Conservation (phyloP, 2,888 invertebrate species). For the Eupithecia inturbata region DNA sequence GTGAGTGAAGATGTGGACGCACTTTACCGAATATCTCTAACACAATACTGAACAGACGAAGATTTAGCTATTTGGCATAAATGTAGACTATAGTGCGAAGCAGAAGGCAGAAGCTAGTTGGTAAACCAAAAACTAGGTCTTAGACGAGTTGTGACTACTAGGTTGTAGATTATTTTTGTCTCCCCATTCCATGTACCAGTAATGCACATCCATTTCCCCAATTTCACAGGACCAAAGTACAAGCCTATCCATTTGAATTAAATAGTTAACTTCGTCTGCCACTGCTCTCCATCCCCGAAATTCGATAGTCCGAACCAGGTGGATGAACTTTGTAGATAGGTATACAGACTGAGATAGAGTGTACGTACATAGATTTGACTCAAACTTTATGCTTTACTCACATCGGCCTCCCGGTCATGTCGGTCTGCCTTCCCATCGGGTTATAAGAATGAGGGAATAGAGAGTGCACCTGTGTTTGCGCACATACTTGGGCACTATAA, state of each 20-base stretch:
- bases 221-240: conserved; percentile 14
- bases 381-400: neutral
- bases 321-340: neutral
- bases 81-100: no score
- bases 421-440: neutral
- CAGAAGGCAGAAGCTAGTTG: no score
- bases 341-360: neutral
- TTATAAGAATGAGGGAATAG: neutral
- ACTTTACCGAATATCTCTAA: no score
- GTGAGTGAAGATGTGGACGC: no score
- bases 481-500: neutral
- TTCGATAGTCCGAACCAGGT: conserved; percentile 1
- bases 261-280: conserved; percentile 25
- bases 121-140: no score
- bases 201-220: neutral
- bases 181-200: neutral
- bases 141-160: no score
- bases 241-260: conserved; percentile 34
- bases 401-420: neutral
- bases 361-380: neutral
- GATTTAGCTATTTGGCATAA: no score
- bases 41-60: no score
- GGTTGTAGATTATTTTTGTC: neutral
- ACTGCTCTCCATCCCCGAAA: conserved; percentile 10
- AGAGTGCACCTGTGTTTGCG: neutral